These are phyloP conservation scores for Diplodus puntazzo DNA, from an alignment of 2,797 vertebrate species.

Conservation along the genomic window DNA sequence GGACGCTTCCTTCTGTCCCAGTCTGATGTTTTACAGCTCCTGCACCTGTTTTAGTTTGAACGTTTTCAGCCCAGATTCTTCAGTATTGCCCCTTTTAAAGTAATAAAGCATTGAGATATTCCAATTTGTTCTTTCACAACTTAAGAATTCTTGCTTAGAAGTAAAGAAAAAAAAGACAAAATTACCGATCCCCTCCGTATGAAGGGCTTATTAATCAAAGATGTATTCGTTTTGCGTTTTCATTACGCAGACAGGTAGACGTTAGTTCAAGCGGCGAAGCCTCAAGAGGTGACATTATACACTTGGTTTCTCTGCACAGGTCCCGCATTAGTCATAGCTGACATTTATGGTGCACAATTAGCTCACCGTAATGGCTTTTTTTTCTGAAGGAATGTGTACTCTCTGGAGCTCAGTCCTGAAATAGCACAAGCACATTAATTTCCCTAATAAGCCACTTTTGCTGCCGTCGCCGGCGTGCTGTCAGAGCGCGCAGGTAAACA, in stretches of 20 bases:
- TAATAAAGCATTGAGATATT: constrained; percentile 10
- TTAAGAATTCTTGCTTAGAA: constrained; percentile 2
- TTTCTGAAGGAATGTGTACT: constrained; percentile 72
- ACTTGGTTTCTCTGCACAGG: constrained; percentile 68
- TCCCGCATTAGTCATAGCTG: constrained; percentile 81
- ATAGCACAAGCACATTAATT: constrained; percentile 79
- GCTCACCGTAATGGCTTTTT: constrained; percentile 75
- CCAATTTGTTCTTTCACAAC: constrained; percentile 15
- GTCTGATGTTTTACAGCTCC: too few relatives aligned
- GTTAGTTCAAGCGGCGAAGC: constrained; percentile 53
- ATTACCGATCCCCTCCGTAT: constrained; percentile 15
- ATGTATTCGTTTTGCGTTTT: constrained; percentile 16
- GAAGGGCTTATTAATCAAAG: constrained; percentile 56
- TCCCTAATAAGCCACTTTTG: constrained; percentile 77
- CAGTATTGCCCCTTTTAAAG: too few relatives aligned
- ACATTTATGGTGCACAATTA: constrained; percentile 84
- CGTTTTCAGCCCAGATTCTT: too few relatives aligned
- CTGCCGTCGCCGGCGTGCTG: constrained; percentile 41
- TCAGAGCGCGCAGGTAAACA: constrained; percentile 66
- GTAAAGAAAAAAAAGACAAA: constrained; percentile 1
- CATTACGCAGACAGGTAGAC: constrained; percentile 39
- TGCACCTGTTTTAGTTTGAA: too few relatives aligned
- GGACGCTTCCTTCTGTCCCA: too few relatives aligned
- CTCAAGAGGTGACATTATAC: constrained; percentile 63
- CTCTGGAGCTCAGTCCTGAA: constrained; percentile 75